These are phyloP conservation scores for Epistrophe eligans DNA, from an alignment of 2,888 invertebrate genomes.

Conservation along the genomic window DNA sequence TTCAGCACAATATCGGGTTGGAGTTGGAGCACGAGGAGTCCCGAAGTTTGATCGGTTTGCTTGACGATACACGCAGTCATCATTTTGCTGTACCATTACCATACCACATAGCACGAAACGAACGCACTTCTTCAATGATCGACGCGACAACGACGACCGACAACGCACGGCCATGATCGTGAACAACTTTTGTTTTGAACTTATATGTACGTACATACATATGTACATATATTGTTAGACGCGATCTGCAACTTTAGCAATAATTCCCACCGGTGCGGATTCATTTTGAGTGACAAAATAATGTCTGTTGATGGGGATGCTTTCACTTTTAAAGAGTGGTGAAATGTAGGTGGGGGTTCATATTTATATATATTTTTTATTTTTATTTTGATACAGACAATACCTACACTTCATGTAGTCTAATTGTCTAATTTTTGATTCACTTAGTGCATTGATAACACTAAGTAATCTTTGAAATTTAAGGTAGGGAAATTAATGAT, in stretches of 20 bases:
- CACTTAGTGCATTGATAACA: too few relatives aligned
- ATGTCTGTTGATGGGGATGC: slow-evolving; percentile 14
- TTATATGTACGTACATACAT: too few relatives aligned
- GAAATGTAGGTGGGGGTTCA: neutral
- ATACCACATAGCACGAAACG: neutral
- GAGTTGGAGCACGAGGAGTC: slow-evolving; percentile 4
- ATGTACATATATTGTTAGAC: neutral
- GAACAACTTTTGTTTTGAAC: slow-evolving; percentile 36
- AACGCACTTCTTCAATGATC: slow-evolving; percentile 1
- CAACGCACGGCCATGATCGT: slow-evolving; percentile 35
- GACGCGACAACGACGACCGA: too few relatives aligned
- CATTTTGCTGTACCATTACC: neutral
- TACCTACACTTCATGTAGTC: neutral
- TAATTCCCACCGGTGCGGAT: neutral
- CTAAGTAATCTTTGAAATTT: too few relatives aligned
- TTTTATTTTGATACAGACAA: neutral
- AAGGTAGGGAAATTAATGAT: too few relatives aligned
- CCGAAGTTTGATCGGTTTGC: slow-evolving; percentile 4
- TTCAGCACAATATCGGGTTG: neutral
- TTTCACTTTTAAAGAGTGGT: slow-evolving; percentile 19
- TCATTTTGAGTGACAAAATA: slow-evolving; percentile 5
- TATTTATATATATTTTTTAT: neutral
- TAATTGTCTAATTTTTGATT: neutral
- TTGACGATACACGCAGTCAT: neutral
- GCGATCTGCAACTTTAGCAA: neutral